Base-by-base conservation (phyloP, 1,140 invertebrate species). In the Zaprionus nigranus region DNA sequence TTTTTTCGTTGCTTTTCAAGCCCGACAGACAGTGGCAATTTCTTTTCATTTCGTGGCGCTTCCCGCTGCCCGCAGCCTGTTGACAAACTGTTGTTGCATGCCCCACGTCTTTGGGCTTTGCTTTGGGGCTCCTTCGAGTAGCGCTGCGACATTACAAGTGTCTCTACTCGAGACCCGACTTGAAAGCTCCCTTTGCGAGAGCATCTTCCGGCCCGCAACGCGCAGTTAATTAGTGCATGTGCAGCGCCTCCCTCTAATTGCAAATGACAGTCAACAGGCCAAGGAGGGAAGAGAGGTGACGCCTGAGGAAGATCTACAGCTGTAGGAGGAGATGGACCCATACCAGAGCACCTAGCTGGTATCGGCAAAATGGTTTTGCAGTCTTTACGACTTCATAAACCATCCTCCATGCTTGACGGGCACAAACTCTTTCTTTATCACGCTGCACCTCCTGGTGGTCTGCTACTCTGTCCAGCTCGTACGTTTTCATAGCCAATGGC, bases 191-290 rank as follows among this genome's bases (percentile, higher is more conserved):
- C 56, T 54, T 26, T 49, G 69, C 34, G 56, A 64, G 56, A 54
- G 69, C 61, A 64, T 71, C 67, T 64, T 58, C 46, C 60, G 43
- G 36, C 34, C 64, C 71, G 59, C 22, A 77, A 63, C 81, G 73
- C 81, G 84, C 75, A 90, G 84, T 88, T 88, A 88, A 88, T 88
- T 88, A 88, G 85, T 81, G 81, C 63, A 59, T 78, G 85, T 70
- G 84, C 67, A 78, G 66, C 78, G 53, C 75, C 70, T 17, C 24
- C 63, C 60, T 79, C 81, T 88, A 84, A 88, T 88, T 88, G 85
- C 84, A 90, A 67, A 78, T 81, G 85, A 84, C 84, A 88, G 76
- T 82, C 20, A 24, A 15, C 43, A 51, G 43, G 76, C 54, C 62
- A 60, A 60, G 26, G 13, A 6, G n/a, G 30, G 1, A 28, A 13